phyloP scores from a whole-genome alignment of 2,113 vertebrate genomes.

The Mobula birostris region DNA sequence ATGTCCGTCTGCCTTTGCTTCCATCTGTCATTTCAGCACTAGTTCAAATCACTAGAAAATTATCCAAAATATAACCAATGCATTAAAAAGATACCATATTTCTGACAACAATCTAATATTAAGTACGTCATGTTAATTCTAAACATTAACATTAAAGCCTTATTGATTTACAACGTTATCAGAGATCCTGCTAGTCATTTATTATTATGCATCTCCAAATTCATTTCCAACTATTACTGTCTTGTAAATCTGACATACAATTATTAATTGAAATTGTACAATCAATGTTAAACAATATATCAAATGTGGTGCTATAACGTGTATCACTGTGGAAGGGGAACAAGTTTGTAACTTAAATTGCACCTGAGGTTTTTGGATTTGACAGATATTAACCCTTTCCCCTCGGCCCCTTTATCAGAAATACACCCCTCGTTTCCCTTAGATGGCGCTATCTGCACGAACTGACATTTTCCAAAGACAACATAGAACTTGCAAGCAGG shows the following conservation, averaged over 20 bases:
- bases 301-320: neutral
- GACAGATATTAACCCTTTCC: neutral
- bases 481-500: neutral
- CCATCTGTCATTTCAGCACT: neutral
- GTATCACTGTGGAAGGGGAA: neutral
- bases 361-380: neutral
- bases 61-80: neutral
- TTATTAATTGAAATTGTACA: neutral
- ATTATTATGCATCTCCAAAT: neutral
- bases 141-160: neutral
- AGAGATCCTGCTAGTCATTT: neutral
- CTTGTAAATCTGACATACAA: neutral
- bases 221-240: neutral
- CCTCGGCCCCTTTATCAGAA: too few relatives aligned
- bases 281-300: neutral
- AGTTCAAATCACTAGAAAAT: neutral
- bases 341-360: neutral
- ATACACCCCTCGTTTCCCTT: too few relatives aligned
- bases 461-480: neutral
- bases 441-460: neutral
- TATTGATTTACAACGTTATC: neutral
- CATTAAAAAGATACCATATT: neutral
- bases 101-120: neutral
- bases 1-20: neutral
- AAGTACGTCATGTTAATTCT: neutral